Evolutionary conservation across 2,797 vertebrate genomes (phyloP).

Genomic region (Pipistrellus kuhlii): DNA sequence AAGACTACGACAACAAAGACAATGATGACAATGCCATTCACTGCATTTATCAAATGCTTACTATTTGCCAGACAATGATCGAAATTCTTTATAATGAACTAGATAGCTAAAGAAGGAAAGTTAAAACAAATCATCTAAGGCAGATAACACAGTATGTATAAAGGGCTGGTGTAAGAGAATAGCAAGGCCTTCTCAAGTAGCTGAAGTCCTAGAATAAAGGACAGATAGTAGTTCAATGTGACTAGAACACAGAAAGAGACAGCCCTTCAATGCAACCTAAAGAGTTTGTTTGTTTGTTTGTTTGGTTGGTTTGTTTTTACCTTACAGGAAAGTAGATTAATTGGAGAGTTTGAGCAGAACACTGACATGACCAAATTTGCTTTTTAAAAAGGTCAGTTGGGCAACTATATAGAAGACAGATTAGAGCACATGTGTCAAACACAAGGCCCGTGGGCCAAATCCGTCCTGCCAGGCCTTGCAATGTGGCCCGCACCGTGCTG

Average conservation of each 20-base stretch:
- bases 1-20: background rate
- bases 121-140: slow-evolving; percentile 11
- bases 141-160: background rate
- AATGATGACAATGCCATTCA: background rate
- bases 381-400: slow-evolving; percentile 29
- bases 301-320: background rate
- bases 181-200: background rate
- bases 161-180: background rate
- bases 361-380: background rate
- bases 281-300: background rate
- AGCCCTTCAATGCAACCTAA: background rate
- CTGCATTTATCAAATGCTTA: slow-evolving; percentile 8
- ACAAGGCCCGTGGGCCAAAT: too few relatives aligned
- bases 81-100: background rate
- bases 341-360: background rate
- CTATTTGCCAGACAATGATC: background rate
- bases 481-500: too few relatives aligned
- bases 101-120: background rate
- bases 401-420: background rate
- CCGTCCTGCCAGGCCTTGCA: too few relatives aligned
- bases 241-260: background rate
- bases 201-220: background rate
- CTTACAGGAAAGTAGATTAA: background rate
- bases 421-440: too few relatives aligned
- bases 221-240: background rate